Percentiles rank a stretch among this genome's conserved stretches.
Conservation (phyloP, 2,888 invertebrate species). For the Eupeodes latifasciatus region DNA sequence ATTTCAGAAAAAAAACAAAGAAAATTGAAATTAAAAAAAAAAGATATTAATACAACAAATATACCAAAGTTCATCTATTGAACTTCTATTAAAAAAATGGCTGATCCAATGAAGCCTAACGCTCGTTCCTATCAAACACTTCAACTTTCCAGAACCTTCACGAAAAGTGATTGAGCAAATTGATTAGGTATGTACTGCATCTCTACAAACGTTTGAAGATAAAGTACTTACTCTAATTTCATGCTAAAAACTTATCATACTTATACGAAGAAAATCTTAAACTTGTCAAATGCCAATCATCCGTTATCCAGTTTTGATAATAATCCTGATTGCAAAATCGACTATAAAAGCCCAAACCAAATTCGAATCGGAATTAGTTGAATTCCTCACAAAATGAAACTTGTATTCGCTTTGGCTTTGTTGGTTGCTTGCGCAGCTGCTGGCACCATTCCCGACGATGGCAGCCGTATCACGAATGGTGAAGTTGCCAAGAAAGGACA, state of each 20-base stretch:
- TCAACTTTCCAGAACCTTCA: background rate
- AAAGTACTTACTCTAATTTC: background rate
- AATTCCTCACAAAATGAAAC: slow-evolving; percentile 72
- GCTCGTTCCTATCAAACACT: background rate
- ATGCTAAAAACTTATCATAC: slow-evolving; percentile 14
- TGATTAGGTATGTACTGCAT: background rate
- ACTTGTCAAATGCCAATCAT: background rate
- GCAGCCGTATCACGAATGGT: slow-evolving; percentile 78
- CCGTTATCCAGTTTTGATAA: background rate
- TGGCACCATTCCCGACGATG: slow-evolving; percentile 53
- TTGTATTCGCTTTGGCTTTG: slow-evolving; percentile 71
- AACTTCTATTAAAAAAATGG: too few species aligned
- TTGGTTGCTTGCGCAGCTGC: slow-evolving; percentile 73
- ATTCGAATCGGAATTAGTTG: slow-evolving; percentile 10
- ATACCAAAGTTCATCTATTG: too few species aligned
- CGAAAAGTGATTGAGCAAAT: background rate
- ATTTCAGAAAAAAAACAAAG: too few species aligned
- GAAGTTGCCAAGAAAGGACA: slow-evolving; percentile 68
- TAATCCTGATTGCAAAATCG: background rate
- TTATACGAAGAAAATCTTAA: background rate
- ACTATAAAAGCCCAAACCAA: slow-evolving; percentile 7
- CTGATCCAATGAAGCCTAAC: background rate
- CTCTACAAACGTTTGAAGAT: background rate
- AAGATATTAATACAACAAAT: too few species aligned
- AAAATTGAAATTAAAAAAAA: too few species aligned